A percentile compares a stretch with the other conserved stretches of the same genome.
Conservation (phyloP, 2,113 vertebrate genomes). For the Cavia porcellus region DNA sequence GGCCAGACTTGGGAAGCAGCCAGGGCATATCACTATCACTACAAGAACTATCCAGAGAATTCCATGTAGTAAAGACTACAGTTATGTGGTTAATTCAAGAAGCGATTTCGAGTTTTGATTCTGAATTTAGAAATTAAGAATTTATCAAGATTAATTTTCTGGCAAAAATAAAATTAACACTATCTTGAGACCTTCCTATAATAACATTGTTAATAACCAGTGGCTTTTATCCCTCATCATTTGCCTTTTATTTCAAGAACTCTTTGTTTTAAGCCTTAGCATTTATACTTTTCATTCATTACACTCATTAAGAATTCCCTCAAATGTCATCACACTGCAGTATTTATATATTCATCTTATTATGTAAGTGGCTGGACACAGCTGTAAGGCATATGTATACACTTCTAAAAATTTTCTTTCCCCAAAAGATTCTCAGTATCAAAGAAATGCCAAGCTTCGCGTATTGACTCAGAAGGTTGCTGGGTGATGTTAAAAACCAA, state of each 20-base stretch:
- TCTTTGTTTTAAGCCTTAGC: constrained; percentile 25
- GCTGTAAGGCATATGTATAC: neutral
- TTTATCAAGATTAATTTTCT: constrained; percentile 47
- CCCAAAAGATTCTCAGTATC: neutral
- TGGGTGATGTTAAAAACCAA: neutral
- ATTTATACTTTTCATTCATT: neutral
- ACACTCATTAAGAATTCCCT: neutral
- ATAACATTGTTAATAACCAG: neutral
- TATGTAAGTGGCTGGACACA: neutral
- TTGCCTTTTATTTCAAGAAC: neutral
- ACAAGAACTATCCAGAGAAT: neutral
- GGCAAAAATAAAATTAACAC: constrained; percentile 27
- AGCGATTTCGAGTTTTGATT: constrained; percentile 36
- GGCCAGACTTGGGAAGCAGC: neutral
- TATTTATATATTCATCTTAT: neutral
- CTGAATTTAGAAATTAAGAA: constrained; percentile 59
- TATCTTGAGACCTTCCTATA: neutral
- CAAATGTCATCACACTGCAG: neutral
- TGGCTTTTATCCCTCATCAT: neutral
- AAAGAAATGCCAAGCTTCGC: neutral
- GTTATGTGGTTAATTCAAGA: neutral
- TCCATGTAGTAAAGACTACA: neutral
- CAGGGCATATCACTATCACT: neutral
- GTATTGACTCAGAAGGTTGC: neutral
- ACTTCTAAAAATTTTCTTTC: neutral